Percentiles rank a stretch among this genome's conserved stretches.
These are phyloP conservation scores for Parotia lawesii DNA, from an alignment of 2,113 vertebrate genomes.

Conservation along the genomic window DNA sequence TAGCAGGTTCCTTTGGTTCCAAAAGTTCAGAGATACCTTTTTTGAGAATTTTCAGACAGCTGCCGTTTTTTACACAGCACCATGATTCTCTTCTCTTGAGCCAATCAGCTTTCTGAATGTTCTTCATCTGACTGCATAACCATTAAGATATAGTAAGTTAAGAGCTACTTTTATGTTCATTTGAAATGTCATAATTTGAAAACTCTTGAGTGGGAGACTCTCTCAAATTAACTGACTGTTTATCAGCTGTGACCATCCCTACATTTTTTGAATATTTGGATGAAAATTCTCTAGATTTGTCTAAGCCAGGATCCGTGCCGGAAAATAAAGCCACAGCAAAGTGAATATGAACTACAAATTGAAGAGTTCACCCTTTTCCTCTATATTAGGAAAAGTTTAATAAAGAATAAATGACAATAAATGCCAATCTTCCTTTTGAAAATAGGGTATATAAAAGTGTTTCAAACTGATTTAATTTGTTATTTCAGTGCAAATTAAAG, in stretches of 20 bases:
- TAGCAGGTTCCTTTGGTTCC: background rate
- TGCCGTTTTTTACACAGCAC: background rate
- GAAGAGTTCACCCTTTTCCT: background rate
- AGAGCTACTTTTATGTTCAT: background rate
- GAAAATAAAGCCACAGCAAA: background rate
- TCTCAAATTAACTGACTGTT: background rate
- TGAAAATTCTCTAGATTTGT: background rate
- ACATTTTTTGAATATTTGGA: background rate
- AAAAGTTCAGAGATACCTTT: background rate
- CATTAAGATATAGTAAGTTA: background rate
- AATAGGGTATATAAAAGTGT: background rate
- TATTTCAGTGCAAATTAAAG: background rate
- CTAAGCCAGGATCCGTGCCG: background rate
- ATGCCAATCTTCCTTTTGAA: background rate
- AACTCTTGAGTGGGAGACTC: rapidly evolving
- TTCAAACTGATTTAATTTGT: background rate
- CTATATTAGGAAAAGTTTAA: background rate
- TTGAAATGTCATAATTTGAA: background rate
- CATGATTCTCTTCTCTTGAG: background rate
- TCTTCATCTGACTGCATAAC: background rate
- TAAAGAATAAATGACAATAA: background rate
- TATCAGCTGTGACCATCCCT: background rate
- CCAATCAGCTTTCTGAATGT: background rate
- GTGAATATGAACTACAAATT: background rate
- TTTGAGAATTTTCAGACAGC: background rate